Base-by-base conservation (phyloP, 2,888 invertebrate species). In the Heliconius erato region DNA sequence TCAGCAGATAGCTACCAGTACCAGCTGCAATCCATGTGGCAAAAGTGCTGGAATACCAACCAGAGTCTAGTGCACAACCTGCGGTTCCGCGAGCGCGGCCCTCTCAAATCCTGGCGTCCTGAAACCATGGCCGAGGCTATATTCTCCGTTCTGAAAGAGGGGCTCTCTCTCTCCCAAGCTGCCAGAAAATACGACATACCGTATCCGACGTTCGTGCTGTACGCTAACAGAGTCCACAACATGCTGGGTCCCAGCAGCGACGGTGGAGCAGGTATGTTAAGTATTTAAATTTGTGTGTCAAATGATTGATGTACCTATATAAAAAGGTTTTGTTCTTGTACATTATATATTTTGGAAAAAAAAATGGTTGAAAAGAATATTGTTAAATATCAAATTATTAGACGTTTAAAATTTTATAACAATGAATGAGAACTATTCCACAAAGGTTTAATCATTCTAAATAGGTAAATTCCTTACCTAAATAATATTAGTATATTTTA, bases 111-210 rank as follows among this genome's bases (percentile, higher is more conserved):
- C 81, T 99, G 99, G 99, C 96, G 98, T 79, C 98, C 98, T 5
- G 99, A 99, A 93, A 99, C 98, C 83, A 99, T 99, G 99, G 99
- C 98, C 65, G 98, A 98, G 92, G 99, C 99, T 86, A 99, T 99
- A 89, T 98, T 98, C 95, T 98, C 98, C 89, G 98, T 99, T 82
- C 96, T 99, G 86, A 98, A 98, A 92, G 98, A 99, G 92, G 98
- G 98, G 28, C 96, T 98, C 83, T 98, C 98, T 7, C 95, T 98
- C 83, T 98, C 98, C 59, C 98, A 99, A 92, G 99, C 99, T 0
- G 99, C 99, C 32, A 97, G 99, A 89, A 99, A 98, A 94, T 99
- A 98, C 96, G 99, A 99, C 96, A 99, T 99, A 92, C 99, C 99
- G 79, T 99, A 99, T 94, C 99, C 99, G 86, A 99, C 99, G 14